Evolutionary conservation across 2,888 invertebrate species (phyloP).

Genomic region (Gryllus longicercus): DNA sequence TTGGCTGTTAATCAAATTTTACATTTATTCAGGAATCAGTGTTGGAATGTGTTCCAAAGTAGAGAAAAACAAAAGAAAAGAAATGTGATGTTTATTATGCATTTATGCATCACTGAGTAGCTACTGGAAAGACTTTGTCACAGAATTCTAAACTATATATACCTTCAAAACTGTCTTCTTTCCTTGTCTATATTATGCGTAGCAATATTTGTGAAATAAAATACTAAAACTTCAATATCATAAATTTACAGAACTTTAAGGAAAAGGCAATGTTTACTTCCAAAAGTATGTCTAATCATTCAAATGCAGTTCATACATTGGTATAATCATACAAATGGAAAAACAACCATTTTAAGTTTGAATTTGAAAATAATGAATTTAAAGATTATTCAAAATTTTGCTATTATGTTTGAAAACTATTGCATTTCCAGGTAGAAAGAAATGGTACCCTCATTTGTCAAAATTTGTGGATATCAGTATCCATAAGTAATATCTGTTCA

Average conservation of each 20-base stretch:
- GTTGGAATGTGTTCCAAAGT: neutral
- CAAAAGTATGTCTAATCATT: constrained; percentile 21
- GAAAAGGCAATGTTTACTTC: constrained; percentile 2
- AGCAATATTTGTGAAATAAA: neutral
- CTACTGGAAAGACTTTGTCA: constrained; percentile 5
- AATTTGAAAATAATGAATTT: neutral
- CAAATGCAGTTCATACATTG: neutral
- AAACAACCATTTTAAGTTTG: neutral
- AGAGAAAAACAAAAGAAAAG: neutral
- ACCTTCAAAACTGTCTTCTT: neutral
- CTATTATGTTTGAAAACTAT: neutral
- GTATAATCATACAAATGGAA: neutral
- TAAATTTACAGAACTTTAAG: neutral
- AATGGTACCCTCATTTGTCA: constrained; percentile 25
- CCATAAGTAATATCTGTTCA: neutral
- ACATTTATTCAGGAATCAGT: neutral
- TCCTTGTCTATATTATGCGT: neutral
- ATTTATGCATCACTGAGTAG: neutral
- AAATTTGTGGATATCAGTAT: neutral
- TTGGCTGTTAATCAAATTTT: no score
- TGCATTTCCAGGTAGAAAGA: neutral
- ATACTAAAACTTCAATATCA: neutral
- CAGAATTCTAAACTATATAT: neutral
- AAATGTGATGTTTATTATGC: neutral
- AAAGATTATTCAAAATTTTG: constrained; percentile 3